Evolutionary conservation across 2,113 vertebrate species (phyloP).

Genomic region (Thunnus maccoyii): DNA sequence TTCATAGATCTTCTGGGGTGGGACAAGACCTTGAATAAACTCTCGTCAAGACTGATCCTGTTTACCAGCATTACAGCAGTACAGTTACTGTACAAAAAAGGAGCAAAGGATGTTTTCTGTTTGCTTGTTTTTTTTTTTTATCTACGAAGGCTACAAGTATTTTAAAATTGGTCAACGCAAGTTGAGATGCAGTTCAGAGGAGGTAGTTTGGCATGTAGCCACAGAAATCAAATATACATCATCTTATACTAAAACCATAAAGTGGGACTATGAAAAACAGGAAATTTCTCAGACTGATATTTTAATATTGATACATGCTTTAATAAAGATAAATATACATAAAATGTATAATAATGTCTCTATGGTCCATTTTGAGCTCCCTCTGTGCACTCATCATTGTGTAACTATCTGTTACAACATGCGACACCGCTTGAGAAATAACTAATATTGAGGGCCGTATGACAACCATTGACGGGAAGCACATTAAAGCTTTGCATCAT

Average conservation of each 20-base stretch:
- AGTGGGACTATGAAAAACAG: not conserved
- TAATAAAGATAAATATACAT: constrained; percentile 33
- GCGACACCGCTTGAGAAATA: constrained; percentile 54
- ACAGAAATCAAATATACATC: not conserved
- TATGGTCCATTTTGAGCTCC: constrained; percentile 37
- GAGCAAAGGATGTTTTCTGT: not conserved
- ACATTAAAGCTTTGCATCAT: constrained; percentile 72
- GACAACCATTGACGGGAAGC: constrained; percentile 72
- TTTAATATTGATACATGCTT: constrained; percentile 25
- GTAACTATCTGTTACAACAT: constrained; percentile 52
- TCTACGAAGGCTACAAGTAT: not conserved
- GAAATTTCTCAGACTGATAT: constrained; percentile 31
- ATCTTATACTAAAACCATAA: not conserved
- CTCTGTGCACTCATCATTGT: constrained; percentile 39
- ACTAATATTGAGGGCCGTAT: constrained; percentile 49
- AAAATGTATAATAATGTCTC: constrained; percentile 37
- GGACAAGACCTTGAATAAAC: constrained; percentile 67
- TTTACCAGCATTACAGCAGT: constrained; percentile 44
- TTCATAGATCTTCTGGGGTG: constrained; percentile 34
- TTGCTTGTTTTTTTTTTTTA: not conserved
- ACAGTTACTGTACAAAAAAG: constrained; percentile 35
- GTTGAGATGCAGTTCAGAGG: not conserved
- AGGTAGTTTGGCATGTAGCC: not conserved
- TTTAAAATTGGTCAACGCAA: not conserved
- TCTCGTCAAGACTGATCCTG: constrained; percentile 40